A percentile compares a stretch with the other conserved stretches of the same genome.
Evolutionary conservation across 2,888 invertebrate genomes (phyloP).

Genomic region (Galerucella nymphaeae): DNA sequence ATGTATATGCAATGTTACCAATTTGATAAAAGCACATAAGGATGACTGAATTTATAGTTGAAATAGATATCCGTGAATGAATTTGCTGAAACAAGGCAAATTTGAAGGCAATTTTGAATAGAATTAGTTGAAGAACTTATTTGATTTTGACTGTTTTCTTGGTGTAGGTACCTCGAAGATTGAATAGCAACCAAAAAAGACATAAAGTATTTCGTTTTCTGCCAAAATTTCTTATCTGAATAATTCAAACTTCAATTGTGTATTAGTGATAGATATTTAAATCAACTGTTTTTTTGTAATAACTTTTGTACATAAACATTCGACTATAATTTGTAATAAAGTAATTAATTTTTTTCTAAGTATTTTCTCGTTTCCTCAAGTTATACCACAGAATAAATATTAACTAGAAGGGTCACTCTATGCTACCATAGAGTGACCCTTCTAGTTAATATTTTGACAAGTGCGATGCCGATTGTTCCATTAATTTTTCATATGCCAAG

Average conservation of each 20-base stretch:
- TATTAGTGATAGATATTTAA: constrained; percentile 25
- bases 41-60: neutral
- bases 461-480: too few species aligned
- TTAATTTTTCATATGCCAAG: too few species aligned
- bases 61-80: too few species aligned
- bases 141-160: too few species aligned
- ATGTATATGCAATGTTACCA: neutral
- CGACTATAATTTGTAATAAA: constrained; percentile 31
- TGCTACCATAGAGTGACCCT: too few species aligned
- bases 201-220: neutral
- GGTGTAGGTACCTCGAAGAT: too few species aligned
- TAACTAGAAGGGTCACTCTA: too few species aligned
- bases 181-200: too few species aligned
- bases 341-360: neutral
- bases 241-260: constrained; percentile 30
- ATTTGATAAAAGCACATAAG: neutral
- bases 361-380: neutral
- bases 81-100: neutral
- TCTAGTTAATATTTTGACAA: too few species aligned
- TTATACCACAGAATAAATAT: neutral
- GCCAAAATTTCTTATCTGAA: constrained; percentile 12
- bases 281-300: constrained; percentile 13
- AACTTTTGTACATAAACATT: constrained; percentile 33
- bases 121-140: too few species aligned
- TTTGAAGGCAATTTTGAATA: neutral